phyloP scores from a whole-genome alignment of 2,888 invertebrate genomes.

The Sepiola atlantica region DNA sequence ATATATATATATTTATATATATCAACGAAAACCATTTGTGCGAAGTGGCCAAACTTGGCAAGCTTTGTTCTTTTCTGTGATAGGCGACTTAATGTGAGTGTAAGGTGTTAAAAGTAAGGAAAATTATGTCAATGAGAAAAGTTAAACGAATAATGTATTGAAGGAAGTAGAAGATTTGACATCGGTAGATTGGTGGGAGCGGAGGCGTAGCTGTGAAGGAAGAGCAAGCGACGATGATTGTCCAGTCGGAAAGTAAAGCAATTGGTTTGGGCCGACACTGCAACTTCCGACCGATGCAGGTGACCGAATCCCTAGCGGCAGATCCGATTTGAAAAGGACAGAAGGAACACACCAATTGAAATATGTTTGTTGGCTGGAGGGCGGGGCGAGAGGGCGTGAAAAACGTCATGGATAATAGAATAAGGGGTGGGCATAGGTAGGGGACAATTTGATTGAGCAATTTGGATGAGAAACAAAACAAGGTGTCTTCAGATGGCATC shows the following conservation, averaged over 20 bases:
- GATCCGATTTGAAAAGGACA: conserved; percentile 22
- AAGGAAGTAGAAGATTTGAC: background rate
- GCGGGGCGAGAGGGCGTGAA: background rate
- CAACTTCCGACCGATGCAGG: conserved; percentile 22
- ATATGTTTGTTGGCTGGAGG: background rate
- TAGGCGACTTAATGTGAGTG: background rate
- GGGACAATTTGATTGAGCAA: background rate
- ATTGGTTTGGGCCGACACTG: conserved; percentile 16
- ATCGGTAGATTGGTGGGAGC: background rate
- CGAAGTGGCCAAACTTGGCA: background rate
- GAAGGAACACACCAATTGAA: conserved; percentile 24
- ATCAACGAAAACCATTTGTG: background rate
- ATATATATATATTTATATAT: too few species aligned
- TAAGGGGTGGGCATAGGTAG: background rate
- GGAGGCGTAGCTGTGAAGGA: background rate
- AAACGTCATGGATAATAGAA: too few species aligned
- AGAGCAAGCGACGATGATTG: background rate
- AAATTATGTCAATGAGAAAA: background rate
- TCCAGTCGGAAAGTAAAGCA: conserved; percentile 7
- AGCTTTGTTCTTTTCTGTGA: conserved; percentile 10
- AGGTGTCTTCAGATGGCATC: background rate
- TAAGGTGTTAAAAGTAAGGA: background rate
- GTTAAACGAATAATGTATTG: conserved; percentile 11
- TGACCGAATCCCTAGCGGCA: conserved; percentile 32
- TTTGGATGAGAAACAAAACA: background rate